Base-by-base conservation (phyloP, 2,113 vertebrate genomes). In the Tylochromis polylepis region DNA sequence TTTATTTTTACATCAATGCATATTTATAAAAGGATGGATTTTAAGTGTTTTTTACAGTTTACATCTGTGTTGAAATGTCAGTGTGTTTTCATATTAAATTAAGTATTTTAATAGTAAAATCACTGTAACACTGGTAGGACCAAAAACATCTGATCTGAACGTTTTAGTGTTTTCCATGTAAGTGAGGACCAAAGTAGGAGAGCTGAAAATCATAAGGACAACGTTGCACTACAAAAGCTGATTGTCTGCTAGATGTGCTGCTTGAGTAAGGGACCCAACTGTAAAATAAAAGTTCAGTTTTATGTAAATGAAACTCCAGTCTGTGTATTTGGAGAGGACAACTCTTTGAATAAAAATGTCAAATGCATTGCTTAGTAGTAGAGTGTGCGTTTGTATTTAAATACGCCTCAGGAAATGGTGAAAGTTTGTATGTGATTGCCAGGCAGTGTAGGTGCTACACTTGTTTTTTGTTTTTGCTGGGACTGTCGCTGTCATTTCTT, bases 391-490 rank as follows among this genome's bases (percentile, higher is more conserved):
- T 34, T 77, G 46, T 87, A 79, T 91, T 86, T 87, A 53, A 81
- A 65, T 72, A 11, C 27, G 34, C 87, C 78, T 16, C 14, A n/a
- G 10, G n/a, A 86, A 80, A 83, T 8, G 1, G 6, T 10, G 80
- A 72, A 81, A 43, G 16, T 86, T 11, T 79, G 5, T 43, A 36
- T 75, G 7, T 65, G 5, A 46, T 5, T 85, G 14, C 1, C 5
- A 70, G 56, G 65, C 36, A 10, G 91, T 90, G 91, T 85, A 79
- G 92, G 91, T 80, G 8, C 89, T 89, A 88, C 56, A 16, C 14
- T 87, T 4, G 60, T 43, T 20, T 82, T 55, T 65, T 67, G 36
- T 81, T 90, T 20, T 31, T 46, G 34, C 18, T 87, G 24, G 80
- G 58, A 70, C n/a, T 72, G 36, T 65, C 5, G 1, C 0, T 18